Base-by-base conservation (phyloP, 2,113 vertebrate species). In the Campylomormyrus tamandua region DNA sequence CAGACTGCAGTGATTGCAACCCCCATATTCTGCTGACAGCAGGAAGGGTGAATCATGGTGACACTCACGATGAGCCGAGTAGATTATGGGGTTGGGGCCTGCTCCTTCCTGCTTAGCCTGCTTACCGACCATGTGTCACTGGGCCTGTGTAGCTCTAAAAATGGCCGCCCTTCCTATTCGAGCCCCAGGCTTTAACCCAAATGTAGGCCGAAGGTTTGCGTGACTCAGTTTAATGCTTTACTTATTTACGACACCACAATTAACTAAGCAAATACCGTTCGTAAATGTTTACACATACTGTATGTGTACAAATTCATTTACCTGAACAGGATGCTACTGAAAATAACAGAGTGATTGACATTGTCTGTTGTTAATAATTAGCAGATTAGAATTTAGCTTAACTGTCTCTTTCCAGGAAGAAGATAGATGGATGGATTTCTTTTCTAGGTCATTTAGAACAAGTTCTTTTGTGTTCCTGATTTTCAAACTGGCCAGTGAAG, bases 51-150 rank as follows among this genome's bases (percentile, higher is more conserved):
- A 92, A 83, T 91, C 90, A 90, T 66, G 74, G 52, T 11, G 52
- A 62, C 42, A 24, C 46, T 85, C 70, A 89, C 45, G 74, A 91
- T 77, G 52, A 86, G 83, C 62, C 10, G 35, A 86, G 21, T 39
- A 89, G 92, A 91, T 91, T 92, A 92, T 83, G 91, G 87, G 89
- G 74, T 91, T 89, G 58, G 49, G 83, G 52, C 62, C 90, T 89
- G 45, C 9, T 53, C 87, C 90, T 91, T 84, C 88, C 74, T 90
- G 85, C 89, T 70, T 89, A 88, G 39, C 35, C 50, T 13, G 49
- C n/a, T 74, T 62, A 31, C 83, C 89, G 24, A 90, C 62, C 62
- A 11, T 87, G 84, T 85, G 19, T 87, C 62, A 83, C 58, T 91
- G 90, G 88, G 86, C 83, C 70, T 87, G 53, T 88, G 88, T 88